These are phyloP conservation scores for Cosmorhoe ocellata DNA, from an alignment of 2,888 invertebrate genomes.

Conservation along the genomic window DNA sequence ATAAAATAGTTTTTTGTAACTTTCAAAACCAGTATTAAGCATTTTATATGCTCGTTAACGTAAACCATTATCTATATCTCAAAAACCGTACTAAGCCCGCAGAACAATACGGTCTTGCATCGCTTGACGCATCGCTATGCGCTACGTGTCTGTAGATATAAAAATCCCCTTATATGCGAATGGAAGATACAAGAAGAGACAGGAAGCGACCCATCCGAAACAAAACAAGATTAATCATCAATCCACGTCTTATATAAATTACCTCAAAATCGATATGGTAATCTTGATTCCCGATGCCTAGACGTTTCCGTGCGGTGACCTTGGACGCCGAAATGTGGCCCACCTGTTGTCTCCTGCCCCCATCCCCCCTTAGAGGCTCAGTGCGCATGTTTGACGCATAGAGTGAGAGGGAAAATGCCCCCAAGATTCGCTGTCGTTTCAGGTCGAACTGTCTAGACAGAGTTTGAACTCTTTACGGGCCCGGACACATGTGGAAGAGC, in stretches of 20 bases:
- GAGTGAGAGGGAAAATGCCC: conserved; percentile 55
- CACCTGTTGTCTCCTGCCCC: conserved; percentile 69
- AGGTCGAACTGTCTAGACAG: conserved; percentile 81
- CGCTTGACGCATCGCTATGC: too few species aligned
- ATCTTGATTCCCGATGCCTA: conserved; percentile 69
- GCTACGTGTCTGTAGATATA: too few species aligned
- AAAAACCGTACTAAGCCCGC: too few species aligned
- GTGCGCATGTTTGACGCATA: conserved; percentile 75
- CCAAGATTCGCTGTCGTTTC: conserved; percentile 45
- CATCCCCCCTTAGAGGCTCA: conserved; percentile 38
- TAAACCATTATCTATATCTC: too few species aligned
- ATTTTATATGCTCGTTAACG: too few species aligned
- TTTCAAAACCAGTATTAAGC: too few species aligned
- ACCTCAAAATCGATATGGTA: conserved; percentile 66
- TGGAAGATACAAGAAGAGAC: background rate
- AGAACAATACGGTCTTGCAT: too few species aligned
- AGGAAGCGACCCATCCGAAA: background rate
- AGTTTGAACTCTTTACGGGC: conserved; percentile 75
- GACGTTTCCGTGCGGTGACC: conserved; percentile 79
- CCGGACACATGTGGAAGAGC: conserved; percentile 48
- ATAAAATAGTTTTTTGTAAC: too few species aligned
- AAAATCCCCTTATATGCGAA: too few species aligned
- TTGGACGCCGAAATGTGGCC: conserved; percentile 62
- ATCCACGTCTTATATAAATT: conserved; percentile 45
- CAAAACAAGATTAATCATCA: conserved; percentile 5